Conservation (phyloP, 2,113 vertebrate species). For the Physeter macrocephalus region DNA sequence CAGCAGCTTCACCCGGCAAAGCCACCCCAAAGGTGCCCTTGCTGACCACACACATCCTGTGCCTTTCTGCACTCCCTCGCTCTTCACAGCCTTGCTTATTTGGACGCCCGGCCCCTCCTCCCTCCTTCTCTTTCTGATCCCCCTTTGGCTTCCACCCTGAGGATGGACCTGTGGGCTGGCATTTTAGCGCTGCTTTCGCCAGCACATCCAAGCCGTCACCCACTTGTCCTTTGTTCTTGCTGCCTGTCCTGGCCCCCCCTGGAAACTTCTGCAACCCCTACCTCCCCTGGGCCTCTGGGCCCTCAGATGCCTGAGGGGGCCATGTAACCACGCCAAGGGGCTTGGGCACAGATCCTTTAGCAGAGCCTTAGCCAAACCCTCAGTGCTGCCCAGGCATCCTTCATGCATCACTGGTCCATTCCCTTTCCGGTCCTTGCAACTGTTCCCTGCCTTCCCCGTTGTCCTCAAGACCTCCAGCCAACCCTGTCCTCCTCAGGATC, state of each 20-base stretch:
- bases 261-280: neutral
- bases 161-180: neutral
- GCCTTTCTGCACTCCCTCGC: neutral
- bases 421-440: neutral
- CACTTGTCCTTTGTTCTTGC: neutral
- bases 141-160: neutral
- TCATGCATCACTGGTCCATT: accelerated
- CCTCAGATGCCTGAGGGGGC: neutral
- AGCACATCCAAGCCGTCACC: neutral
- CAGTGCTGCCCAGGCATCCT: neutral
- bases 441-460: neutral
- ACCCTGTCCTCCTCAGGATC: neutral
- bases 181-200: neutral
- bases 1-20: neutral
- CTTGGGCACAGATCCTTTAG: neutral
- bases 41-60: neutral
- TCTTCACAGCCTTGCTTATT: neutral
- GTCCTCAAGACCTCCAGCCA: neutral
- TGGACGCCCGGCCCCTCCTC: neutral
- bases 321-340: accelerated
- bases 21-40: neutral
- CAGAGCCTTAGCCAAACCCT: neutral
- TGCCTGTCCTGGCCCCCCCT: neutral
- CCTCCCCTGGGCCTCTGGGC: neutral
- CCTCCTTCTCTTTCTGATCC: neutral